phyloP scores from a whole-genome alignment of 2,113 vertebrate species.

The Anguilla japonica region DNA sequence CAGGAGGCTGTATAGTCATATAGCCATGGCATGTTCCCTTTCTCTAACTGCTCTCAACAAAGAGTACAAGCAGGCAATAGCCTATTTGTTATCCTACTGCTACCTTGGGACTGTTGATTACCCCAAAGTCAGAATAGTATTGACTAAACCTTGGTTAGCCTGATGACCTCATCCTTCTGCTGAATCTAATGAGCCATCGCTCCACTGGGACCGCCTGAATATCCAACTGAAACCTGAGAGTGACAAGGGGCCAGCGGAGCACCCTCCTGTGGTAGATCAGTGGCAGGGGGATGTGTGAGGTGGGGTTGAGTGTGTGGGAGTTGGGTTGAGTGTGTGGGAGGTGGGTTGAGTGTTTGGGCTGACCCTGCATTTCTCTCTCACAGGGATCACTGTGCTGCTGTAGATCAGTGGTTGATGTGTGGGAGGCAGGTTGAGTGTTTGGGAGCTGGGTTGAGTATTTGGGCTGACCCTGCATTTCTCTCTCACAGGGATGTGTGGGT shows the following conservation, averaged over 20 bases:
- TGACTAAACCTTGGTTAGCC: background rate
- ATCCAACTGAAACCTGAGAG: background rate
- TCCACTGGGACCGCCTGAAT: background rate
- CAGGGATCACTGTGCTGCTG: constrained; percentile 87
- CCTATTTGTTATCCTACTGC: background rate
- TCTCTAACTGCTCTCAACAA: background rate
- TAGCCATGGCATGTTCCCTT: background rate
- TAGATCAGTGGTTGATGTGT: too few relatives aligned
- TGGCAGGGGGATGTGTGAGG: background rate
- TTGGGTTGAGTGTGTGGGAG: too few relatives aligned
- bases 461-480: too few relatives aligned
- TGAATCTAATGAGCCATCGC: background rate
- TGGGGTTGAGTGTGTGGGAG: too few relatives aligned
- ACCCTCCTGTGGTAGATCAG: background rate
- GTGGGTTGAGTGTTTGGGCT: background rate
- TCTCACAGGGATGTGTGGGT: too few relatives aligned
- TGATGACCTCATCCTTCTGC: background rate
- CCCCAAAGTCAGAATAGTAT: background rate
- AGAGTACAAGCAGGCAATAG: background rate
- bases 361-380: constrained; percentile 15
- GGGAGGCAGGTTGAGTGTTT: too few relatives aligned
- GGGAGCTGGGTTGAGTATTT: too few relatives aligned
- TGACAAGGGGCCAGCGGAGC: background rate
- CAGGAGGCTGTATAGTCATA: background rate
- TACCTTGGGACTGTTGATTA: background rate